phyloP scores from a whole-genome alignment of 2,797 vertebrate species.

The Hozukius guyotensis region DNA sequence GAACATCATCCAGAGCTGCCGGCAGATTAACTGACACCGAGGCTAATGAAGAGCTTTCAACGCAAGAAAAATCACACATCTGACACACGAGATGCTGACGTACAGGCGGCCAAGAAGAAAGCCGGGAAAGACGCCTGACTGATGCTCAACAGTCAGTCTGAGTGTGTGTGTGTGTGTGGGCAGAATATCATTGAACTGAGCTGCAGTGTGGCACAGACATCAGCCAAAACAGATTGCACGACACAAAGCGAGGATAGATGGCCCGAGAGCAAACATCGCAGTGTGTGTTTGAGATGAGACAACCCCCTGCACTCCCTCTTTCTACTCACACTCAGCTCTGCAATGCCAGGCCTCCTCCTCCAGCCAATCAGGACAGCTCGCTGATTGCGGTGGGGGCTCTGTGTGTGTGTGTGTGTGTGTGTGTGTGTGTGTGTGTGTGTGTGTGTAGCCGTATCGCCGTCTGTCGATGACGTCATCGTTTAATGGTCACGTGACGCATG shows the following conservation, averaged over 20 bases:
- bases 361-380: conserved; percentile 57
- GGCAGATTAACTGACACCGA: neutral
- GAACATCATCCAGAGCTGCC: conserved; percentile 18
- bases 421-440: neutral
- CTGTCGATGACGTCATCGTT: conserved; percentile 58
- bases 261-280: conserved; percentile 22
- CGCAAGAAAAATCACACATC: conserved; percentile 20
- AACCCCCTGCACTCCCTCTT: neutral
- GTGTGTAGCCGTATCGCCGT: neutral
- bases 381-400: neutral
- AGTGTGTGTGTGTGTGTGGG: conserved; percentile 7
- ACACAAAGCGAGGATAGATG: conserved; percentile 38
- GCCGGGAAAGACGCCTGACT: conserved; percentile 10
- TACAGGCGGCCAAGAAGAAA: conserved; percentile 8
- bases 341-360: conserved; percentile 37
- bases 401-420: neutral
- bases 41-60: conserved; percentile 28
- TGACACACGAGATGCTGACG: conserved; percentile 28
- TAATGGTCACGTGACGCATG: conserved; percentile 35
- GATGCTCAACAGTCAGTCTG: neutral
- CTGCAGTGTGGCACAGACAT: conserved; percentile 18
- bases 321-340: conserved; percentile 23
- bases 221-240: conserved; percentile 44
- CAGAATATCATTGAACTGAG: conserved; percentile 18
- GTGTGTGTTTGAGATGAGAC: neutral